Evolutionary conservation across 2,113 vertebrate species (phyloP).

Genomic region (Sinocyclocheilus maitianheensis): DNA sequence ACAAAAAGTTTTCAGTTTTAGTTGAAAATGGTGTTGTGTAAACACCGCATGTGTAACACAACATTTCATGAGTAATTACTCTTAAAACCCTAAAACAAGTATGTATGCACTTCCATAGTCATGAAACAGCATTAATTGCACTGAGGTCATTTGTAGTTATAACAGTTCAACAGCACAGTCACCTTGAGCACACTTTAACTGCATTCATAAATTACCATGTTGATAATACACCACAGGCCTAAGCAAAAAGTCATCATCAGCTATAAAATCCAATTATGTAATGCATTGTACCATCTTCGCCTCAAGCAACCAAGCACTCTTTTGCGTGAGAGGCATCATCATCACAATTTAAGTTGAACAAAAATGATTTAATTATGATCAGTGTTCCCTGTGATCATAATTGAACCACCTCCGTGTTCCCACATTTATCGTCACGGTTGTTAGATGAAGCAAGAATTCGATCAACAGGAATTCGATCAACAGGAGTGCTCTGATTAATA

Average conservation of each 20-base stretch:
- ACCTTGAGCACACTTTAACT: constrained; percentile 9
- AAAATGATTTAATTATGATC: constrained; percentile 22
- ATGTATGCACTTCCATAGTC: neutral
- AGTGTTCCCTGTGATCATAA: constrained; percentile 16
- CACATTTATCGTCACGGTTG: neutral
- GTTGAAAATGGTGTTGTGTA: neutral
- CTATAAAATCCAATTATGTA: constrained; percentile 34
- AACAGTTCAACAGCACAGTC: constrained; percentile 24
- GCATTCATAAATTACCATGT: constrained; percentile 25
- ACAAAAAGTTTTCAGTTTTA: too few relatives aligned
- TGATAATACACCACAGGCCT: constrained; percentile 16
- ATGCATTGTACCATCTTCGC: constrained; percentile 27
- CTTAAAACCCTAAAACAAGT: neutral
- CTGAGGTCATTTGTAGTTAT: neutral
- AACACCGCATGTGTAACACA: neutral
- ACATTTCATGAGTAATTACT: neutral
- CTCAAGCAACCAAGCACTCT: constrained; percentile 19
- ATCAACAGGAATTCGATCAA: neutral
- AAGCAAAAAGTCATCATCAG: constrained; percentile 13
- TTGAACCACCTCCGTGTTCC: neutral
- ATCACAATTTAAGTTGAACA: constrained; percentile 6
- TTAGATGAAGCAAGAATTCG: neutral
- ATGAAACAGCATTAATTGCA: neutral
- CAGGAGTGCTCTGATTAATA: neutral
- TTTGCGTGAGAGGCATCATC: constrained; percentile 10